Conservation (phyloP, 2,797 vertebrate species). For the Pseudomugil gertrudae region DNA sequence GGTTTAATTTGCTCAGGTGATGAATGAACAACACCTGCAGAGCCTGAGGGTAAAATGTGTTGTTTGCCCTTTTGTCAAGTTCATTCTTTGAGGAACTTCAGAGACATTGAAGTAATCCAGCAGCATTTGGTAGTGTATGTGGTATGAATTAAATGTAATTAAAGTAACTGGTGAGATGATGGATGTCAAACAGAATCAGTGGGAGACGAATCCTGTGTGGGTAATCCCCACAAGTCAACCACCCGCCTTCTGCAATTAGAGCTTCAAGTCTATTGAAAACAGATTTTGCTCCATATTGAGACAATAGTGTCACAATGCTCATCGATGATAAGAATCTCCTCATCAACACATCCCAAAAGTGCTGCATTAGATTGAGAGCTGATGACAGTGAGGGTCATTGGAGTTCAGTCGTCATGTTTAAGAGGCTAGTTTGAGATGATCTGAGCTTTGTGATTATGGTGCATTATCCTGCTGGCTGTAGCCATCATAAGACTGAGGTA, state of each 20-base stretch:
- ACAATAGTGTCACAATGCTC: no score
- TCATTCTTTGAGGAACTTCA: conserved; percentile 30
- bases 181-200: conserved; percentile 44
- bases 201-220: background rate
- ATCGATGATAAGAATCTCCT: no score
- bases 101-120: conserved; percentile 33
- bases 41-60: conserved; percentile 57
- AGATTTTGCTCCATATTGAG: no score
- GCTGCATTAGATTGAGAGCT: no score
- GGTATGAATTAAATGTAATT: conserved; percentile 64
- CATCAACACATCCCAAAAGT: no score
- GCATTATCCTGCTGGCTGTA: conserved; percentile 31
- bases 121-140: no score
- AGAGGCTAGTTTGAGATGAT: no score
- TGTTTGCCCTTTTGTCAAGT: conserved; percentile 40
- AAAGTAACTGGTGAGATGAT: conserved; percentile 55
- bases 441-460: background rate
- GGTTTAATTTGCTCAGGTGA: conserved; percentile 41
- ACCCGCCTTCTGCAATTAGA: no score
- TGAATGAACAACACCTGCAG: conserved; percentile 45
- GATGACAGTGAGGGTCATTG: no score
- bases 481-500: conserved; percentile 38
- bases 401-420: no score
- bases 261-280: no score
- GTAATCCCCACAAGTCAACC: no score